phyloP scores from a whole-genome alignment of 2,888 invertebrate genomes.

The Agonopterix arenella region DNA sequence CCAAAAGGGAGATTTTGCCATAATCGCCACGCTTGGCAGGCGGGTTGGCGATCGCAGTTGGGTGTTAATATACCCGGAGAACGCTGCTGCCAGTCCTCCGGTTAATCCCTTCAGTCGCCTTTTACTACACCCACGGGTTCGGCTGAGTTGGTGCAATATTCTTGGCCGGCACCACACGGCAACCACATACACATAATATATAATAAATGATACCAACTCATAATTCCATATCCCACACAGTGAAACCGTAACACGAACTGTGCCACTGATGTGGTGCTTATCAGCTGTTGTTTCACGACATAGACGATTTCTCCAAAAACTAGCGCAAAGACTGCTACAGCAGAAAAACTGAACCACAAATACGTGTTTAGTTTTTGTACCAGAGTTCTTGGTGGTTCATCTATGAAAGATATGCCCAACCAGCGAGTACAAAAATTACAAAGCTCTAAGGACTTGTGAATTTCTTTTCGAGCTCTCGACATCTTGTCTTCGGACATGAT shows the following conservation, averaged over 20 bases:
- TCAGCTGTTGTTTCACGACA: constrained; percentile 27
- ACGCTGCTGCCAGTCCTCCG: too few relatives aligned
- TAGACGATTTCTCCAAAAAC: constrained; percentile 38
- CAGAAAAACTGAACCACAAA: constrained; percentile 25
- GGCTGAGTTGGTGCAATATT: too few relatives aligned
- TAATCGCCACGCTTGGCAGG: too few relatives aligned
- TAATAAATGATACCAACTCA: constrained; percentile 41
- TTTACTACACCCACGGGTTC: too few relatives aligned
- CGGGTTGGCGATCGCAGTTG: too few relatives aligned
- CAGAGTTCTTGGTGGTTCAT: constrained; percentile 25
- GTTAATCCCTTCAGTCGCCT: too few relatives aligned
- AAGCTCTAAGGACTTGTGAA: constrained; percentile 33
- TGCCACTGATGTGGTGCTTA: constrained; percentile 35
- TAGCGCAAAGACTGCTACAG: constrained; percentile 31
- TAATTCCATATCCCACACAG: constrained; percentile 49
- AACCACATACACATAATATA: too few relatives aligned
- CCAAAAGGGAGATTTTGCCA: too few relatives aligned
- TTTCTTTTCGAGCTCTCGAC: constrained; percentile 30
- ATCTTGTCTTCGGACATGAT: constrained; percentile 5
- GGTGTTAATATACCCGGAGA: too few relatives aligned
- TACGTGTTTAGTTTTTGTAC: constrained; percentile 20
- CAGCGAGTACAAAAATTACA: constrained; percentile 41
- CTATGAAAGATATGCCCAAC: constrained; percentile 42
- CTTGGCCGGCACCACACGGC: too few relatives aligned
- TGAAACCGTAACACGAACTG: constrained; percentile 48